Base-by-base conservation (phyloP, 1,140 invertebrate genomes). In the Drosophila ambigua region DNA sequence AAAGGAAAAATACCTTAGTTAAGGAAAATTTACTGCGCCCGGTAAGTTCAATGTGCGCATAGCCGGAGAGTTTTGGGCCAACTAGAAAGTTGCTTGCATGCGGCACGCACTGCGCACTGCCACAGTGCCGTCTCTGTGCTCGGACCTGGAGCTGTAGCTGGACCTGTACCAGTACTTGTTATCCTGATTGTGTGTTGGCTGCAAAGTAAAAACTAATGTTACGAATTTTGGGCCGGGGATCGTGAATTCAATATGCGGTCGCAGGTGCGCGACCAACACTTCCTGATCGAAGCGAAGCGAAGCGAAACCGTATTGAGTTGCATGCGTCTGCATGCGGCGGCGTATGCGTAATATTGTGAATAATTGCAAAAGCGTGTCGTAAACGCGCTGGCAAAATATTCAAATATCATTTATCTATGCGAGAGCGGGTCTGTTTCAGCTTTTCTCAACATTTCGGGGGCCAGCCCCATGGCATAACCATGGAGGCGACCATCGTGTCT, bases 301-400 rank as follows among this genome's bases (percentile, higher is more conserved):
- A 69, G 66, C 63, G 54, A 69, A 74, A 69, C 53, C 44, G 67
- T 77, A 69, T 77, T 73, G 65, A 54, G 68, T 74, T 77, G 79
- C 73, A 62, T 39, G 31, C 26, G 15, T 46, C 28, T 20, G 20
- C 20, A 20, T 20, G 45, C 51, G 55, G 57, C 58, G 72, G 79
- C 79, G 79, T 82, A 82, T 82, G 79, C 79, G 79, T 82, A 82
- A 82, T 82, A 82, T 82, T 82, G 68, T 82, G 79, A 82, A 81
- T 82, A 82, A 82, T 82, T 82, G 79, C 79, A 82, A 82, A 82
- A 82, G 74, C 79, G 79, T 82, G 79, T 82, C 64, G 79, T 77
- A 73, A 74, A 82, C 58, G 45, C 26, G 54, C 64, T 54, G 63
- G 54, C 48, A 81, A 53, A 81, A 51, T 72, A 80, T 77, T 81